Evolutionary conservation across 2,797 vertebrate species (phyloP), one percentile per base, ranked within the genome.

Genomic region (Toxotes lorentzi): DNA sequence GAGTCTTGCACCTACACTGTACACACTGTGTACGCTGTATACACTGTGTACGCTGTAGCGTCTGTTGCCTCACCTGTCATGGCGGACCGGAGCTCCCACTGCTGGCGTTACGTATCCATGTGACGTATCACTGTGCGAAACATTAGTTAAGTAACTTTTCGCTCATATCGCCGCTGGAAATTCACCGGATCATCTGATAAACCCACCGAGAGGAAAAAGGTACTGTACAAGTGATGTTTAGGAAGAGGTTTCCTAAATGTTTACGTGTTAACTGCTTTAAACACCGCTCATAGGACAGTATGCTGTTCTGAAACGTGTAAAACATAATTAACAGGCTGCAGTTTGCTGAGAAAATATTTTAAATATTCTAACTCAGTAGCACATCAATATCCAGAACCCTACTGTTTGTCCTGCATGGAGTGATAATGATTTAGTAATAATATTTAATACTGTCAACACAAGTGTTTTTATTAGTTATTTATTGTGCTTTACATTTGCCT

Each of bases 71-170:
- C 91, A 87, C 58, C 74, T 66, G 56, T 86, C 64, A 91, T 92
- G 91, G 91, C 67, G 85, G 81, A 78, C 0, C 23, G 1, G 14
- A 5, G 13, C 21, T 7, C 57, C 84, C 80, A 63, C 1, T 1
- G 34, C 1, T 9, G 4, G 13, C 1, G 38, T 86, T 65, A 89
- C 34, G 27, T 70, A 69, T 53, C 17, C 1, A 1, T 5, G 83
- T 92, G 90, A 93, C 90, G 91, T 90, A 2, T 6, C 63, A 30
- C 16, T 16, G 4, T 34, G 23, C 0, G 5, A n/a, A 14, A 2
- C 35, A 5, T 92, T 89, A 90, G 61, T 84, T 86, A 91, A 91
- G 47, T 30, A 56, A 86, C 69, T 58, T 87, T 76, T 9, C 24
- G 34, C 45, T 5, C 59, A 7, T 1, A 0, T 12, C 6, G 0